Base-by-base conservation (phyloP, 2,888 invertebrate species). In the Drosophila melanosoma region DNA sequence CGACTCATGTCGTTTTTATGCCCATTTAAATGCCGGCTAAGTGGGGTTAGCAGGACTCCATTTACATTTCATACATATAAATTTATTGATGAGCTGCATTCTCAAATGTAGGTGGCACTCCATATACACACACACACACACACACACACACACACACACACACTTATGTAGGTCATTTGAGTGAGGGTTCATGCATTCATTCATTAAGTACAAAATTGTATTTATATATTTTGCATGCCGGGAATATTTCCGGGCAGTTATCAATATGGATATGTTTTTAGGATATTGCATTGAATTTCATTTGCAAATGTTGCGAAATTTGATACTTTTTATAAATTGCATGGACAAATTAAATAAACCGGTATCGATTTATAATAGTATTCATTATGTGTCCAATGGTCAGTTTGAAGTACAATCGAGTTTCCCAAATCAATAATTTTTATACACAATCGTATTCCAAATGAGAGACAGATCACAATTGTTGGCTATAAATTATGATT, bases 241-340 rank as follows among this genome's bases (percentile, higher is more conserved):
- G 45, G 36, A 70, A 58, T 70, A 82, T 82, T 79, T 69, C 63
- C 69, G 66, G 77, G 62, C 69, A 73, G 82, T 70, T 81, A 69
- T 61, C 61, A 64, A 73, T 57, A 35, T 57, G 17, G 33, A 59
- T 66, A 56, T 62, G 61, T 61, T 49, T 49, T 66, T 35, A 23
- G 23, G n/a, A 20, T 45, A 52, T 32, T 81, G 81, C 85, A 89
- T 87, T 89, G 72, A 89, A 81, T 87, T 87, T 79, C 90, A 75
- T 61, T 69, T 40, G 73, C 84, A 90, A 87, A 87, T 90, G 90
- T 76, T 83, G 49, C 70, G 87, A 81, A 90, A 87, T 72, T 63
- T 58, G 86, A 87, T 87, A 87, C 58, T 52, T 69, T 68, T 51
- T 32, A 26, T 66, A 72, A 89, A 87, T 77, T 87, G 76, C 69